phyloP scores from a whole-genome alignment of 2,888 invertebrate species.

The Brachypalpus laphriformis region DNA sequence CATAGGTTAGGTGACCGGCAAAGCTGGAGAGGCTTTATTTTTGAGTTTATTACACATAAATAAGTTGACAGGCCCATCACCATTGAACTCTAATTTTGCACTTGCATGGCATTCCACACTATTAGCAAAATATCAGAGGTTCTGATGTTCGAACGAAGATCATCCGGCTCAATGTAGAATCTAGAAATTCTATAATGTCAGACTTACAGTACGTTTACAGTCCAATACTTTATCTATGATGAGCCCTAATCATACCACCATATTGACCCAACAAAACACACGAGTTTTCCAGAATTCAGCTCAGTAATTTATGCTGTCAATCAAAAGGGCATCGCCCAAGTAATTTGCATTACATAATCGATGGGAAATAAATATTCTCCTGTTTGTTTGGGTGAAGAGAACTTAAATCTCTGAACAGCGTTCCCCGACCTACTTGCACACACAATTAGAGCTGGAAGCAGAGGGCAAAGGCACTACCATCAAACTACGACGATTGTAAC shows the following conservation, averaged over 20 bases:
- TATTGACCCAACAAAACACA: not conserved
- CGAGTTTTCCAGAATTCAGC: not conserved
- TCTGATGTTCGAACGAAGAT: no score
- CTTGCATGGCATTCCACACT: no score
- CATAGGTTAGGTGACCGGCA: no score
- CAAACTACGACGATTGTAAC: constrained; percentile 12
- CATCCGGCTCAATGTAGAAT: no score
- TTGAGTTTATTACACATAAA: no score
- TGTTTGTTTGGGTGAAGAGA: constrained; percentile 29
- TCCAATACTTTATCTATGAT: not conserved
- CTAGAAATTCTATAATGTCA: no score
- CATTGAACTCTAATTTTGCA: no score
- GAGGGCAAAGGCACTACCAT: constrained; percentile 4
- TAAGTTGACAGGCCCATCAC: no score
- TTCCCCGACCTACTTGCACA: constrained; percentile 22
- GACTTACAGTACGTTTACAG: no score
- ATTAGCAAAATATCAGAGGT: no score
- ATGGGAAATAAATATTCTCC: constrained; percentile 76
- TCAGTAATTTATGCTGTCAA: constrained; percentile 76
- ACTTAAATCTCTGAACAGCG: not conserved
- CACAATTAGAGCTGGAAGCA: constrained; percentile 19
- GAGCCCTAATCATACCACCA: not conserved
- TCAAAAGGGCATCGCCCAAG: constrained; percentile 76
- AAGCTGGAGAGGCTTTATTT: no score
- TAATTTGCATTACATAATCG: constrained; percentile 78